Base-by-base conservation (phyloP, 2,797 vertebrate species). In the Tokudaia tokunoshimensis region DNA sequence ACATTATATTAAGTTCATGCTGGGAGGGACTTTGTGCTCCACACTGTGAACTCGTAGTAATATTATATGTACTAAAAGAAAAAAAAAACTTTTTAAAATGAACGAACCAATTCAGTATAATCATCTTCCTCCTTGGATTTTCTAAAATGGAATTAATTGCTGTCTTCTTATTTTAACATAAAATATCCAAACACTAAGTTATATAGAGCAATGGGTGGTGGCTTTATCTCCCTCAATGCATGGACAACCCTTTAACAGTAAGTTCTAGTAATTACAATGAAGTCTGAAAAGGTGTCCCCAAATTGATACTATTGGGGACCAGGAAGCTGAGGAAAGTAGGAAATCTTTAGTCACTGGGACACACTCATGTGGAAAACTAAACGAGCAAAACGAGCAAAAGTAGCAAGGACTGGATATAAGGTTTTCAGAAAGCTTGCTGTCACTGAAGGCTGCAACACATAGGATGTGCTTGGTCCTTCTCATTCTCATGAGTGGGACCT, bases 181-280 rank as follows among this genome's bases (percentile, higher is more conserved):
- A 95, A 97, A 81, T 47, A 67, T 15, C 26, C 50, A n/a, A 50
- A 57, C 22, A 20, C 4, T 94, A 57, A 87, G 79, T 84, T 88
- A 85, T 22, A 76, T 9, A 70, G 26, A 9, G 0, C 61, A 29
- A 81, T n/a, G 3, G 29, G 3, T 78, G 29, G 3, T 78, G 10
- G 6, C 57, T 44, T 76, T 61, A 4, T 75, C 2, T 79, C 67
- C 37, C 6, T 31, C 44, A 65, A 19, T 65, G 57, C 65, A 79
- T 6, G 41, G 81, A 44, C 10, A 81, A 15, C 4, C 61, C 44
- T 10, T 83, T 59, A 50, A 67, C 4, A 31, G 63, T 57, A 87
- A 91, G 59, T 80, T 86, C 34, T 50, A 85, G 12, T 50, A 78
- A 92, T 67, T 13, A 61, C 52, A 92, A 37, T 81, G 37, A 20